A percentile compares a stretch with the other conserved stretches of the same genome.
These are phyloP conservation scores for Patiria miniata DNA, from an alignment of 35 echinoderm and acorn worm genomes.

Conservation along the genomic window DNA sequence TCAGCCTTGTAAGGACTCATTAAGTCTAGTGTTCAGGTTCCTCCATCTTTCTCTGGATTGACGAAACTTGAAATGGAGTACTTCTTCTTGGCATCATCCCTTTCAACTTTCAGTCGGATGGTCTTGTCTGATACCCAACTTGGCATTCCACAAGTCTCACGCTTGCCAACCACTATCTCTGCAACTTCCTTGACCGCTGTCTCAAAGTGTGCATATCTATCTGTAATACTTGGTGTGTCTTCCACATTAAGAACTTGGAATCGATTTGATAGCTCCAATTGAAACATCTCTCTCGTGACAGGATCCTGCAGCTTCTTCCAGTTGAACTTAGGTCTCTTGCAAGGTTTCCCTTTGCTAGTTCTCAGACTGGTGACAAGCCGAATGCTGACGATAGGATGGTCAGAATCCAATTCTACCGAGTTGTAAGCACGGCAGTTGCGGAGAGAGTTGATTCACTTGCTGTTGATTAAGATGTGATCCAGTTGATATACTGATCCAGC, in stretches of 20 bases:
- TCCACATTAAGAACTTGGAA: conserved; percentile 14
- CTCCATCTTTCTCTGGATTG: conserved; percentile 34
- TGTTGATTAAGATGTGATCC: conserved; percentile 37
- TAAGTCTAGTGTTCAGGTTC: conserved; percentile 10
- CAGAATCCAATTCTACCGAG: conserved; percentile 5
- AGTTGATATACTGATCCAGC: conserved; percentile 34
- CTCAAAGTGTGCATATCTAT: conserved; percentile 25
- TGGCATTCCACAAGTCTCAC: conserved; percentile 15
- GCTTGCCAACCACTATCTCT: conserved; percentile 18
- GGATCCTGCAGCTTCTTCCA: conserved; percentile 48
- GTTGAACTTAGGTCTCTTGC: conserved; percentile 40
- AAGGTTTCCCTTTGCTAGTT: conserved; percentile 31
- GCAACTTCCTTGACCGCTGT: conserved; percentile 2
- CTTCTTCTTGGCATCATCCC: too few relatives aligned
- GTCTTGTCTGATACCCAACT: conserved; percentile 34
- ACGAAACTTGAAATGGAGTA: background rate
- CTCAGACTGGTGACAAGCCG: conserved; percentile 16
- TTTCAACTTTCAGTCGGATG: too few relatives aligned
- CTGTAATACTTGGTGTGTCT: background rate
- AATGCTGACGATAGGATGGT: conserved; percentile 23
- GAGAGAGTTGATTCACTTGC: conserved; percentile 39
- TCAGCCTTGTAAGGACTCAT: conserved; percentile 22
- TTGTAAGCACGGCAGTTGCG: conserved; percentile 47
- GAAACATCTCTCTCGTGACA: background rate
- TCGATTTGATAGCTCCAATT: conserved; percentile 32